phyloP scores from a whole-genome alignment of 2,888 invertebrate species.

The Epirrita christyi region DNA sequence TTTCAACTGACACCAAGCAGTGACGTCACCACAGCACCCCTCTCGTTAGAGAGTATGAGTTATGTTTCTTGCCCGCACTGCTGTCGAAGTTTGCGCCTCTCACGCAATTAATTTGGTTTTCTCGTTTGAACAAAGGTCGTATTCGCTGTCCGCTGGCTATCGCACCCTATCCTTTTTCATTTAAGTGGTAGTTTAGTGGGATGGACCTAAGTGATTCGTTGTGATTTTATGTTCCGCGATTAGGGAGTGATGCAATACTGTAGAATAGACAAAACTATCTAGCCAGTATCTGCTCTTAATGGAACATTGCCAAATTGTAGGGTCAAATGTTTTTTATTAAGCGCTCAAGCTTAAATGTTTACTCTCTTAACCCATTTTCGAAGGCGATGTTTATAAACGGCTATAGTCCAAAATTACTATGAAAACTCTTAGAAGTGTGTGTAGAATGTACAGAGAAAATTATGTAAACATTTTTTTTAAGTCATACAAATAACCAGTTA shows the following conservation, averaged over 20 bases:
- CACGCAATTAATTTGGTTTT: no score
- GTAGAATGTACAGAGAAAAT: no score
- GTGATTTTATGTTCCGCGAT: conserved; percentile 46
- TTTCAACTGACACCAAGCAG: no score
- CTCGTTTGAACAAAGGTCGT: no score
- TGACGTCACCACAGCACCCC: no score
- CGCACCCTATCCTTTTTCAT: conserved; percentile 20
- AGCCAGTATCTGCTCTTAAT: conserved; percentile 18
- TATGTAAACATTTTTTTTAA: no score
- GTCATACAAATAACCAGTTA: neutral
- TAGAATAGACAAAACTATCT: conserved; percentile 30
- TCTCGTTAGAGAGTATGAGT: no score
- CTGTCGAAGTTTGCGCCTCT: no score
- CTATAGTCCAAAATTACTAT: no score
- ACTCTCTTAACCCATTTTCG: conserved; percentile 2
- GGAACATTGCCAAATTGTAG: conserved; percentile 20
- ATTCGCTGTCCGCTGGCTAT: conserved; percentile 9
- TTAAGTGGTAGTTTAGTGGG: conserved; percentile 46
- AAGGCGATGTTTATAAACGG: no score
- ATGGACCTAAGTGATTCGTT: conserved; percentile 48
- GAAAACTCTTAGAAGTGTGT: no score
- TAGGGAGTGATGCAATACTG: conserved; percentile 37
- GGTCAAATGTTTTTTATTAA: conserved; percentile 23
- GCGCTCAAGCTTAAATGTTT: conserved; percentile 16
- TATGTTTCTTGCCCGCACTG: no score